A percentile compares a stretch with the other conserved stretches of the same genome.
These are phyloP conservation scores for Oceanites oceanicus DNA, from an alignment of 2,113 vertebrate genomes.

Conservation along the genomic window DNA sequence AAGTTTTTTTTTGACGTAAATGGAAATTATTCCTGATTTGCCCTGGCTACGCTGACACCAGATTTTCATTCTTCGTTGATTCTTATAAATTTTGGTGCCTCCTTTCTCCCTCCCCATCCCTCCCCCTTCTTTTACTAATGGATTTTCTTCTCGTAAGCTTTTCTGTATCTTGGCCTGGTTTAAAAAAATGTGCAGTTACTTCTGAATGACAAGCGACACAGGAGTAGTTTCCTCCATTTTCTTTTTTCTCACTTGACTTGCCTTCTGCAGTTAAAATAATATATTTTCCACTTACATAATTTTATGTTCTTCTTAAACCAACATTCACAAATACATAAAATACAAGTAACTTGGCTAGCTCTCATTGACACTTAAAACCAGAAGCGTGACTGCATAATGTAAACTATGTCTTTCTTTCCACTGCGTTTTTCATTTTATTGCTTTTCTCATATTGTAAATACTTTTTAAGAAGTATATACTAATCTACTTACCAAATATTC, in stretches of 20 bases:
- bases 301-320: conserved; percentile 51
- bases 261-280: conserved; percentile 29
- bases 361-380: conserved; percentile 9
- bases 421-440: background rate
- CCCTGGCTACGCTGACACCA: background rate
- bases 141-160: background rate
- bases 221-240: background rate
- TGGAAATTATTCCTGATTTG: background rate
- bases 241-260: background rate
- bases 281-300: conserved; percentile 27
- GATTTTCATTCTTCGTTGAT: background rate
- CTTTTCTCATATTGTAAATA: background rate
- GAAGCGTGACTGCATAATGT: background rate
- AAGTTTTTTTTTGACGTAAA: background rate
- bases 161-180: background rate
- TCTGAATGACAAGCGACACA: background rate
- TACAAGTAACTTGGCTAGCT: background rate
- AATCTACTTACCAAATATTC: background rate
- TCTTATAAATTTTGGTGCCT: background rate
- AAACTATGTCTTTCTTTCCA: background rate
- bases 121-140: background rate
- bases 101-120: too few relatives aligned
- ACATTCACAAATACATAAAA: conserved; percentile 17
- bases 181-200: background rate
- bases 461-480: background rate